Conservation (phyloP, 2,113 vertebrate genomes). For the Oceanites oceanicus region DNA sequence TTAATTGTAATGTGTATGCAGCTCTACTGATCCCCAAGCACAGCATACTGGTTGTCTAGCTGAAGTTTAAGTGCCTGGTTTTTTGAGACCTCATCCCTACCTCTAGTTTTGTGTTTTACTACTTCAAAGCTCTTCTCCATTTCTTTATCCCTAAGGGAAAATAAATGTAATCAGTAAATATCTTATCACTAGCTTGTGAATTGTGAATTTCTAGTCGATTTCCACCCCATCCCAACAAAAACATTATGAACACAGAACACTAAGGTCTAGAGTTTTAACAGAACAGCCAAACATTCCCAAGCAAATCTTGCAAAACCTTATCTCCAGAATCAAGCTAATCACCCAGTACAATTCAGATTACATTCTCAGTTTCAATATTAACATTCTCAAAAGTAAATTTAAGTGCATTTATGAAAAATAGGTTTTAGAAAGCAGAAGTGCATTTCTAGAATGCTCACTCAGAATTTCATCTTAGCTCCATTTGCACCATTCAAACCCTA, state of each 20-base stretch:
- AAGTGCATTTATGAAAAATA: background rate
- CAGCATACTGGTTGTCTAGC: conserved; percentile 97
- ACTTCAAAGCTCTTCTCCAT: conserved; percentile 99
- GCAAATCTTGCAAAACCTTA: background rate
- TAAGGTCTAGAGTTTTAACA: background rate
- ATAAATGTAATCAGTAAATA: conserved; percentile 81
- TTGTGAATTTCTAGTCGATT: conserved; percentile 17
- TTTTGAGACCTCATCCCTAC: conserved; percentile 87
- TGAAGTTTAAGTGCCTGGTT: conserved; percentile 89
- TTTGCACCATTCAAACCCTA: background rate
- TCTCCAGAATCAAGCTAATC: background rate
- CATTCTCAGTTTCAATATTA: background rate
- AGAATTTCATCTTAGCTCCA: background rate
- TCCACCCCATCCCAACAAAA: conserved; percentile 57
- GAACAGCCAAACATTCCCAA: conserved; percentile 4
- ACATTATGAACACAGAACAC: background rate
- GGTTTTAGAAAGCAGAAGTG: background rate
- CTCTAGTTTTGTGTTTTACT: conserved; percentile 96
- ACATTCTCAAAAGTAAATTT: background rate
- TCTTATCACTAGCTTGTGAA: conserved; percentile 52
- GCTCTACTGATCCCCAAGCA: conserved; percentile 93
- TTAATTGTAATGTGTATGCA: conserved; percentile 73
- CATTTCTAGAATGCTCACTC: background rate
- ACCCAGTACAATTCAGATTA: background rate
- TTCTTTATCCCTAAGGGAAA: conserved; percentile 92